A percentile compares a stretch with the other conserved stretches of the same genome.
These are phyloP conservation scores for Numida meleagris DNA, from an alignment of 2,113 vertebrate species.

Conservation along the genomic window DNA sequence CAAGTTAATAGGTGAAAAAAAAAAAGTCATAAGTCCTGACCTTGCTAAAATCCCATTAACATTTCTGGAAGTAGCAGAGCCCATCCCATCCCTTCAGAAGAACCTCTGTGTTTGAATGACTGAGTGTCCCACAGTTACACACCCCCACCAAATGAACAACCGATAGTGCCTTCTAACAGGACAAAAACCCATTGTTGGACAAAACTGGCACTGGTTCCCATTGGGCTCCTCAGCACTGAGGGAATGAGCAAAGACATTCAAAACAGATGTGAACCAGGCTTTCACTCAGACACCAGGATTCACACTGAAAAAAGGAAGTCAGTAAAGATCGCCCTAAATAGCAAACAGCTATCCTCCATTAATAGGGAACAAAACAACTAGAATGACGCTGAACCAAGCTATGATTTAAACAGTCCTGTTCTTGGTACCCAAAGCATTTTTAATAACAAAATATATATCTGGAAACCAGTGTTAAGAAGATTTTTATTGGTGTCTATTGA, in stretches of 20 bases:
- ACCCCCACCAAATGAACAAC: not conserved
- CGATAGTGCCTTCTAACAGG: accelerated
- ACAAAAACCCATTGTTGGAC: not conserved
- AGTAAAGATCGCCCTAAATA: not conserved
- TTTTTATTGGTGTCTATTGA: not conserved
- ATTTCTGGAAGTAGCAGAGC: not conserved
- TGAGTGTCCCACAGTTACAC: not conserved
- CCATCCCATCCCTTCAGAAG: not conserved
- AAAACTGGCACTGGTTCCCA: accelerated
- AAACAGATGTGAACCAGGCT: not conserved
- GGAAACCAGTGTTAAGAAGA: not conserved
- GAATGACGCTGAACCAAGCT: not conserved
- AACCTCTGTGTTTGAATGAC: accelerated
- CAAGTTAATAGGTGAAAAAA: not conserved
- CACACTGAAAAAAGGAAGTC: not conserved
- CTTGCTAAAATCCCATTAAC: not conserved
- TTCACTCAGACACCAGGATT: not conserved
- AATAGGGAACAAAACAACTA: not conserved
- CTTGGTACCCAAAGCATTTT: accelerated
- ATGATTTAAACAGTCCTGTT: not conserved
- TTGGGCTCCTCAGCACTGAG: not conserved
- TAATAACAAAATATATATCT: accelerated
- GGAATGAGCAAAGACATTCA: not conserved
- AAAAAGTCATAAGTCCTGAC: not conserved
- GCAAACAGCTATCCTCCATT: not conserved